phyloP scores from a whole-genome alignment of 2,797 vertebrate genomes.

The Takifugu rubripes region DNA sequence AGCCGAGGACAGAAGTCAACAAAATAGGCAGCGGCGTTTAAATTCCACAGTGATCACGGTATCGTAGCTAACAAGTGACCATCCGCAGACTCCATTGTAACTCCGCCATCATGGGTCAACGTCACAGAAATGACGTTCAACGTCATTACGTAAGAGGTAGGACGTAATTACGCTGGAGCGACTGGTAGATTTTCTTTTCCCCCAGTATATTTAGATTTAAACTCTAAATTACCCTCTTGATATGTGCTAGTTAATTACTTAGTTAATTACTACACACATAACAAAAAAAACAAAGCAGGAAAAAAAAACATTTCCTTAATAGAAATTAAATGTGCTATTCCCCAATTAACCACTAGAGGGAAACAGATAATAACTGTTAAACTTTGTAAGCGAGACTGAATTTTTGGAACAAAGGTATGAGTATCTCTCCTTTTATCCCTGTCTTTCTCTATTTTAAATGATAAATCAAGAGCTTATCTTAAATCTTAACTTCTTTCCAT shows the following conservation, averaged over 20 bases:
- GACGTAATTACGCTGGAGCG: constrained; percentile 1
- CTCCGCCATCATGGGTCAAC: constrained; percentile 57
- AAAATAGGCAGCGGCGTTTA: background rate
- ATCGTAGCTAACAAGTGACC: constrained; percentile 41
- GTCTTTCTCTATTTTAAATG: too few species aligned
- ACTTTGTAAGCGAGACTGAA: background rate
- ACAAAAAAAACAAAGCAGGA: background rate
- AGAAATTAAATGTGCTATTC: background rate
- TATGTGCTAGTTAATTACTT: background rate
- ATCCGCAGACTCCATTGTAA: constrained; percentile 47
- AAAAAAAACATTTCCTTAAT: background rate
- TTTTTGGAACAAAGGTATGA: too few species aligned
- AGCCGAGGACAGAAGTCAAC: constrained; percentile 25
- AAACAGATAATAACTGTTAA: constrained; percentile 37
- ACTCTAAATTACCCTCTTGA: background rate
- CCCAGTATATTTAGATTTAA: background rate
- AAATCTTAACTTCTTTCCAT: too few species aligned
- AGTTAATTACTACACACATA: too few species aligned
- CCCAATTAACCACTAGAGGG: constrained; percentile 54
- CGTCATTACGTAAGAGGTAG: constrained; percentile 39
- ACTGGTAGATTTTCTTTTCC: background rate
- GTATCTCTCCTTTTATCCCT: too few species aligned
- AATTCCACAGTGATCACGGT: constrained; percentile 25
- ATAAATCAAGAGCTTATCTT: too few species aligned
- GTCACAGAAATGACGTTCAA: constrained; percentile 4